These are phyloP conservation scores for Pipa parva DNA, from an alignment of 2,113 vertebrate species.

Conservation along the genomic window DNA sequence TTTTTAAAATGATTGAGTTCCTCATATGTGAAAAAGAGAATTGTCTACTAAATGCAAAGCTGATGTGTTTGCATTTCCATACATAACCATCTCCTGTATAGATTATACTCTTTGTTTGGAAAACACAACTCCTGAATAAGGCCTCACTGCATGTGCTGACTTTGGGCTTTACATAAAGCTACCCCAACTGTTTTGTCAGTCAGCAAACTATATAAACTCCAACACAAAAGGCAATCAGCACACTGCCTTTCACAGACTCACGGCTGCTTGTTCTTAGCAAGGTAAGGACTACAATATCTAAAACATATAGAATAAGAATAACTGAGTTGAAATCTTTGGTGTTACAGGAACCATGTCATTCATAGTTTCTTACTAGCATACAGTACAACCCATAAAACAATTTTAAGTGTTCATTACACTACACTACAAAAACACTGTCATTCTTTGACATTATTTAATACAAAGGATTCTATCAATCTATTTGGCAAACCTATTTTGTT, in stretches of 20 bases:
- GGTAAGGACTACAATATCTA: slow-evolving; percentile 23
- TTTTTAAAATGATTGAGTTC: neutral
- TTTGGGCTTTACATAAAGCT: slow-evolving; percentile 51
- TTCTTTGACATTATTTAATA: too few species aligned
- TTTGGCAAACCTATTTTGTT: neutral
- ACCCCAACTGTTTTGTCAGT: slow-evolving; percentile 45
- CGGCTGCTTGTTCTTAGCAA: slow-evolving; percentile 12
- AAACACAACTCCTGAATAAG: slow-evolving; percentile 15
- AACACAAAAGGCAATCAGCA: slow-evolving; percentile 1
- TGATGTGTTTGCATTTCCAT: slow-evolving; percentile 69
- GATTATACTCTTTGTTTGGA: slow-evolving; percentile 63
- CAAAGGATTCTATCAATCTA: too few species aligned
- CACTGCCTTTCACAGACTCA: slow-evolving; percentile 37
- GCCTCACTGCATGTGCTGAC: slow-evolving; percentile 54
- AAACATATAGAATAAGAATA: too few species aligned
- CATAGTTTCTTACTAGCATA: too few species aligned
- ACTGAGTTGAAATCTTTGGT: too few species aligned
- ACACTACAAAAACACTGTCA: too few species aligned
- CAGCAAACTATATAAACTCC: slow-evolving; percentile 57
- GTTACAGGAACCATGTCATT: too few species aligned
- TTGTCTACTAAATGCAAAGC: slow-evolving; percentile 45
- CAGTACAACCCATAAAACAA: too few species aligned
- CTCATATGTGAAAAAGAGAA: neutral
- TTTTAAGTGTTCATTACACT: too few species aligned
- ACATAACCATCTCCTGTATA: slow-evolving; percentile 49